Conservation (phyloP, 2,113 vertebrate genomes). For the Chinchilla lanigera region DNA sequence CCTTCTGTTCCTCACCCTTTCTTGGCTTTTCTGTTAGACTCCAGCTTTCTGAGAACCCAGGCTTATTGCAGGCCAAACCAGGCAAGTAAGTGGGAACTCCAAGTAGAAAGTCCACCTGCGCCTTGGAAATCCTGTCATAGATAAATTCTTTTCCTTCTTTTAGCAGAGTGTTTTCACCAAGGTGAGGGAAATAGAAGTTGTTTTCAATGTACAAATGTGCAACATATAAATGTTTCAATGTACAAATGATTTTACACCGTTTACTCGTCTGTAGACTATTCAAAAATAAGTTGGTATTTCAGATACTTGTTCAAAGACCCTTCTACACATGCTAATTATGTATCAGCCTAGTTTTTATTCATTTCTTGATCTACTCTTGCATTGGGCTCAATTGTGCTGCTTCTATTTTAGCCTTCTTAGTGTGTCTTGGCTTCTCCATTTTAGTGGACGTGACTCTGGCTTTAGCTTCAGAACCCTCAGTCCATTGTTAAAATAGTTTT, state of each 20-base stretch:
- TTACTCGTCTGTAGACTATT: neutral
- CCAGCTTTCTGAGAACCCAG: neutral
- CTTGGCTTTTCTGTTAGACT: neutral
- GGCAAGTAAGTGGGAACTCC: neutral
- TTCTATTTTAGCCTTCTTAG: neutral
- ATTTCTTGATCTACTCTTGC: neutral
- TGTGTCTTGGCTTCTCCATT: neutral
- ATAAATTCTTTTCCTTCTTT: neutral
- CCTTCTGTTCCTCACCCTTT: neutral
- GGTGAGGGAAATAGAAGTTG: neutral
- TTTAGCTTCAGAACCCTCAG: neutral
- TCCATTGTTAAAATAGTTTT: neutral
- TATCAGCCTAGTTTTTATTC: neutral
- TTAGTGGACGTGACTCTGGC: neutral
- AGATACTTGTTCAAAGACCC: neutral
- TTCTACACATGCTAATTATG: neutral
- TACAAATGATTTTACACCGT: neutral
- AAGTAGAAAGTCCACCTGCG: neutral
- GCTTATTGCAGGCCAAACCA: neutral
- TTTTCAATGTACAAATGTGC: neutral
- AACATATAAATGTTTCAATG: neutral
- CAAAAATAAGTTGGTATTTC: neutral
- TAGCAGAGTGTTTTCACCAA: neutral
- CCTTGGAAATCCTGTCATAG: neutral
- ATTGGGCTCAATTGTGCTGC: neutral